Evolutionary conservation across 2,113 vertebrate species (phyloP).

Genomic region (Myanophis thanlyinensis): DNA sequence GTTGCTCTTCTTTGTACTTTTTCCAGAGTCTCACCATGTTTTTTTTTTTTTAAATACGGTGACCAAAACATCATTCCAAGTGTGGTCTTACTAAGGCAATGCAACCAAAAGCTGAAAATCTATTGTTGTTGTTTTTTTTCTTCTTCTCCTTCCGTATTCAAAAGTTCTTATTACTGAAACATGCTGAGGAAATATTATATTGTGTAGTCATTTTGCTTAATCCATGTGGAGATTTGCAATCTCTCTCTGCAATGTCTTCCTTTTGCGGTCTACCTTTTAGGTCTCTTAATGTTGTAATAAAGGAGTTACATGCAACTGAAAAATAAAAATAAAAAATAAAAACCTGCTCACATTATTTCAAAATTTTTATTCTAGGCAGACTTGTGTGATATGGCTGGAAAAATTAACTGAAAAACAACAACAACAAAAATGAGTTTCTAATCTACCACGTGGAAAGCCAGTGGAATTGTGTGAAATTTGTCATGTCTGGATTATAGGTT

Average conservation of each 20-base stretch:
- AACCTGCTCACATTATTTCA: slow-evolving; percentile 36
- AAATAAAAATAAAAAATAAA: slow-evolving; percentile 30
- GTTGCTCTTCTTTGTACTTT: background rate
- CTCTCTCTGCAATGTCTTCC: slow-evolving; percentile 7
- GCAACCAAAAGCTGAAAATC: slow-evolving; percentile 22
- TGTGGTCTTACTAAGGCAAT: background rate
- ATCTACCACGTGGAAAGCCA: background rate
- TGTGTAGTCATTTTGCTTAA: slow-evolving; percentile 52
- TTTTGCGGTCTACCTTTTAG: slow-evolving; percentile 28
- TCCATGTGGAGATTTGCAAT: slow-evolving; percentile 21
- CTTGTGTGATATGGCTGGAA: background rate
- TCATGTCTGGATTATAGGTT: background rate
- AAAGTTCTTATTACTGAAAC: slow-evolving; percentile 51
- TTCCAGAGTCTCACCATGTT: background rate
- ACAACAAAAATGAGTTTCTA: background rate
- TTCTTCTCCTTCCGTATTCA: background rate
- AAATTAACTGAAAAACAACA: background rate
- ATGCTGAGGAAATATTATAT: slow-evolving; percentile 33
- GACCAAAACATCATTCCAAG: background rate
- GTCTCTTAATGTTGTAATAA: slow-evolving; percentile 45
- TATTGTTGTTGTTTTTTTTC: slow-evolving; percentile 20
- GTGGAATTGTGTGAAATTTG: background rate
- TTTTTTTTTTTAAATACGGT: background rate
- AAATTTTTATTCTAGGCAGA: background rate
- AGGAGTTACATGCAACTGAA: slow-evolving; percentile 37